These are phyloP conservation scores for Cheilosia pagana DNA, from an alignment of 2,888 invertebrate genomes.

Conservation along the genomic window DNA sequence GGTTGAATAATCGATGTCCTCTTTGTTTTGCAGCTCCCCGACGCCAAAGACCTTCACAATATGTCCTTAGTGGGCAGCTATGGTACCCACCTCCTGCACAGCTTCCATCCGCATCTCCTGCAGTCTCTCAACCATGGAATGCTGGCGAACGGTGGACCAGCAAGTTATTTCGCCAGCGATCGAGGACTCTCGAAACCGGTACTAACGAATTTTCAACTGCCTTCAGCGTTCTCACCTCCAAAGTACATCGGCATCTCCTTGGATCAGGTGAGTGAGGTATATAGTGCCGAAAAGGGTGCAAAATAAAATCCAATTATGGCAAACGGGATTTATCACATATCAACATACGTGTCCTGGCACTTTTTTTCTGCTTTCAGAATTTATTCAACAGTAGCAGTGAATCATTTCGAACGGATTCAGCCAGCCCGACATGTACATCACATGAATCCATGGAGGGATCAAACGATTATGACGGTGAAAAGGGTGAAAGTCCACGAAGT, in stretches of 20 bases:
- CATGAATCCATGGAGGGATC: conserved; percentile 86
- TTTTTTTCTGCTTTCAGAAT: conserved; percentile 78
- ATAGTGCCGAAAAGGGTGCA: conserved; percentile 13
- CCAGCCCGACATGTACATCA: conserved; percentile 86
- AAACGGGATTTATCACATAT: conserved; percentile 69
- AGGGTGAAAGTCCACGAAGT: conserved; percentile 84
- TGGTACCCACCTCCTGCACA: conserved; percentile 88
- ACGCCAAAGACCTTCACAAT: conserved; percentile 87
- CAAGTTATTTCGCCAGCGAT: conserved; percentile 82
- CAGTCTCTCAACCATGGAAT: conserved; percentile 87
- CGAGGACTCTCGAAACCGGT: conserved; percentile 85
- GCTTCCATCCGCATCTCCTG: conserved; percentile 89
- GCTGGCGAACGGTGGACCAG: conserved; percentile 84
- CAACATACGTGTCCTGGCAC: conserved; percentile 48
- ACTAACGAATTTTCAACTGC: conserved; percentile 87
- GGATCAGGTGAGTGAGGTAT: conserved; percentile 82
- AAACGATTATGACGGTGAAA: conserved; percentile 86
- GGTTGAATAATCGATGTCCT: conserved; percentile 49
- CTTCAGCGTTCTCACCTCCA: conserved; percentile 89
- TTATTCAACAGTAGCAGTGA: conserved; percentile 83
- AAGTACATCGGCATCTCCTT: conserved; percentile 85
- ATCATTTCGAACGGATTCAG: conserved; percentile 85
- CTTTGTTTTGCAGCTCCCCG: conserved; percentile 81
- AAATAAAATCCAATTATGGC: conserved; percentile 74
- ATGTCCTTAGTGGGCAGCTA: conserved; percentile 87